A percentile compares a stretch with the other conserved stretches of the same genome.
These are phyloP conservation scores for Limnephilus auricula DNA, from an alignment of 2,888 invertebrate genomes.

Conservation along the genomic window DNA sequence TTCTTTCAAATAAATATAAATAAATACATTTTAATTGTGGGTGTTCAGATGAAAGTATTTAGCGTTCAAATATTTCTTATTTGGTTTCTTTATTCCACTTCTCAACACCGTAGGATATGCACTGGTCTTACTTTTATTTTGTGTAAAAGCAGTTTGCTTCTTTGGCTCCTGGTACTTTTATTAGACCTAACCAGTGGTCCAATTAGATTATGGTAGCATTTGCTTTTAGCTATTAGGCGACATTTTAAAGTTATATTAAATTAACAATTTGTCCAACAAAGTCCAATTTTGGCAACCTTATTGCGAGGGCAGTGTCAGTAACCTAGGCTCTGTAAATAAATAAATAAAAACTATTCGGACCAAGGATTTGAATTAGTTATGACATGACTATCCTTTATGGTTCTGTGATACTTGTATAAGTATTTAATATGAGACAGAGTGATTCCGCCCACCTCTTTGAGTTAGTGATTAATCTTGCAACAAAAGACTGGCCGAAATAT, in stretches of 20 bases:
- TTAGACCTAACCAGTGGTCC: background rate
- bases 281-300: background rate
- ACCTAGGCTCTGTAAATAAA: background rate
- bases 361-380: background rate
- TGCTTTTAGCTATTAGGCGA: background rate
- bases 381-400: background rate
- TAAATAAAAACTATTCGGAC: background rate
- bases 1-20: too few species aligned
- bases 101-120: too few species aligned
- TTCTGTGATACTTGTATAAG: background rate
- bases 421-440: background rate
- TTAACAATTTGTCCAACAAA: background rate
- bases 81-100: too few species aligned
- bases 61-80: too few species aligned
- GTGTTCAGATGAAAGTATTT: too few species aligned
- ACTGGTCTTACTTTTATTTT: background rate
- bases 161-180: background rate
- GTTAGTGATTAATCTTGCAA: background rate
- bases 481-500: conserved; percentile 11
- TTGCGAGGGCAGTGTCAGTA: background rate
- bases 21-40: too few species aligned
- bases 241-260: background rate
- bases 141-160: background rate
- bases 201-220: background rate
- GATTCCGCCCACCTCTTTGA: background rate